Conservation (phyloP, 1,140 invertebrate species). For the Drosophila prosaltans region DNA sequence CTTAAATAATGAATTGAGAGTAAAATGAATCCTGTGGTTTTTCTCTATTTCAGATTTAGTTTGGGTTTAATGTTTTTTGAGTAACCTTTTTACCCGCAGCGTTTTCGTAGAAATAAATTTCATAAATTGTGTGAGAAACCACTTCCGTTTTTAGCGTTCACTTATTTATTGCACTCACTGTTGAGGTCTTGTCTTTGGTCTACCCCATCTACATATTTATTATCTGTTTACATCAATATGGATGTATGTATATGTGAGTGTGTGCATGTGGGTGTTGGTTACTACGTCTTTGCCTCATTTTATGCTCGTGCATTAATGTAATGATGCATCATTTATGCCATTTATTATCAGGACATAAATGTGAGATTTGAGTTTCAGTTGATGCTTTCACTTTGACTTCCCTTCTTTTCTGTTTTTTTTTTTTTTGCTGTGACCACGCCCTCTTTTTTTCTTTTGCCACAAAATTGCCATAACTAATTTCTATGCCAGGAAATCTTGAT, state of each 20-base stretch:
- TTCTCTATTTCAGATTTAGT: not conserved
- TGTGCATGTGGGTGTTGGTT: slow-evolving; percentile 25
- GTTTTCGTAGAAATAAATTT: not conserved
- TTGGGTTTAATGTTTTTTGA: not conserved
- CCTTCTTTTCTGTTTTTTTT: not conserved
- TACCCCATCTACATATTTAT: slow-evolving; percentile 60
- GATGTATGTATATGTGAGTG: slow-evolving; percentile 26
- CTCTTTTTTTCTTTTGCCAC: slow-evolving; percentile 2
- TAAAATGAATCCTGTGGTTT: not conserved
- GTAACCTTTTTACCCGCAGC: not conserved
- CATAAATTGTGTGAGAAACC: slow-evolving; percentile 14
- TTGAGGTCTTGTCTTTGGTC: slow-evolving; percentile 20
- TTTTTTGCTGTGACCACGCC: slow-evolving; percentile 27
- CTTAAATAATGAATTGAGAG: not conserved
- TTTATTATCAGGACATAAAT: slow-evolving; percentile 77
- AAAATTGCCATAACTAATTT: slow-evolving; percentile 9
- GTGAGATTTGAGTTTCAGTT: slow-evolving; percentile 56
- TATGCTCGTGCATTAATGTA: slow-evolving; percentile 75
- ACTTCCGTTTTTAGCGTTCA: slow-evolving; percentile 32
- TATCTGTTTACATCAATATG: slow-evolving; percentile 44
- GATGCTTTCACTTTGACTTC: slow-evolving; percentile 2
- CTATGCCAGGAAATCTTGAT: slow-evolving; percentile 7
- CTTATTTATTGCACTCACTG: slow-evolving; percentile 30
- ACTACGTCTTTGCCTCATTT: slow-evolving; percentile 36
- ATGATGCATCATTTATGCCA: slow-evolving; percentile 80